These are phyloP conservation scores for Megaceryle alcyon DNA, from an alignment of 2,797 vertebrate genomes.

Conservation along the genomic window DNA sequence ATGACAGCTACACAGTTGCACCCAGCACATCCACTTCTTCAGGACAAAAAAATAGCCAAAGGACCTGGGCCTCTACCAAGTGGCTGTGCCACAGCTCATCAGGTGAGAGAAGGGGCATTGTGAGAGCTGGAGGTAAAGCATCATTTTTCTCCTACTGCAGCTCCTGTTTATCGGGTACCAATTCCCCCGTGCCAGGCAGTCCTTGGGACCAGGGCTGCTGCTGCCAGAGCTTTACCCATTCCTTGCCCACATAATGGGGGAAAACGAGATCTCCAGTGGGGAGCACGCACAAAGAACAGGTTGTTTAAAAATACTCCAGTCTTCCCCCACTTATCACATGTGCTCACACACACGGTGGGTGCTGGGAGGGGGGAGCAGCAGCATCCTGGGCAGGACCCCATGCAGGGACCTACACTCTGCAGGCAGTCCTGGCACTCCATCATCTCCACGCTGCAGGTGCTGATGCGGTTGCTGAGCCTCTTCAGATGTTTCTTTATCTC, in stretches of 20 bases:
- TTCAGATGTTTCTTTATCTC: conserved; percentile 85
- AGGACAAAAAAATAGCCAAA: rapidly evolving
- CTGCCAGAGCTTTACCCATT: neutral
- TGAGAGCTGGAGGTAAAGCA: neutral
- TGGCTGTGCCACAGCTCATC: neutral
- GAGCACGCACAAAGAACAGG: neutral
- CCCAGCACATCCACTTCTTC: neutral
- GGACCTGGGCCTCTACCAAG: rapidly evolving
- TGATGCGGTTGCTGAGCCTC: conserved; percentile 80
- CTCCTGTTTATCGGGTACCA: rapidly evolving
- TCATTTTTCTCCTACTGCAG: rapidly evolving
- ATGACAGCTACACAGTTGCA: rapidly evolving
- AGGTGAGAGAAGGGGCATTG: neutral
- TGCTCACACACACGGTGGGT: rapidly evolving
- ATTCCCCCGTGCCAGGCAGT: neutral
- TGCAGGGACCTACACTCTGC: conserved; percentile 73
- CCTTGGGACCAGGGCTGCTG: neutral
- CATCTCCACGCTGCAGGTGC: conserved; percentile 80
- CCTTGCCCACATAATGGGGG: rapidly evolving
- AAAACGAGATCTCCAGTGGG: neutral
- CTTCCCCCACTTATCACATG: rapidly evolving
- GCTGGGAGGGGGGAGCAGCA: neutral
- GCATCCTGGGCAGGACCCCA: rapidly evolving
- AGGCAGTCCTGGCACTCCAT: conserved; percentile 82
- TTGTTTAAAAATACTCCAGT: rapidly evolving